Evolutionary conservation across 2,113 vertebrate species (phyloP).

Genomic region (Cyanoderma ruficeps): DNA sequence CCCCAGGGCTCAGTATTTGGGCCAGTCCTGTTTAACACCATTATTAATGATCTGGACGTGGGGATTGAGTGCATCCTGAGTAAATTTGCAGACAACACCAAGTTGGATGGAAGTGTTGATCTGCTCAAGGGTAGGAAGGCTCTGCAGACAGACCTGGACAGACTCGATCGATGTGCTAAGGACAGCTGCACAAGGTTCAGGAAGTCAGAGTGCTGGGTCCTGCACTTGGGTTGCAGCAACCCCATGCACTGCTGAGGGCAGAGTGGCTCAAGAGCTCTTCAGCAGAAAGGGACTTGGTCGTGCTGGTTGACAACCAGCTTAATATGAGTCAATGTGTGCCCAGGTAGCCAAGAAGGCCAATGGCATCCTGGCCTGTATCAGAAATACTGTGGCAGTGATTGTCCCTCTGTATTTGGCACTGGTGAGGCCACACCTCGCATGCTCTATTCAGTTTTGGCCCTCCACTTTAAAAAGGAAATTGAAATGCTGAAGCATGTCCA

Average conservation of each 20-base stretch:
- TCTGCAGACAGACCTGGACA: not conserved
- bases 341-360: not conserved
- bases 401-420: not conserved
- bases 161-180: rapidly evolving
- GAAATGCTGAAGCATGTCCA: not conserved
- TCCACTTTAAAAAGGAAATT: not conserved
- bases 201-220: not conserved
- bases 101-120: not conserved
- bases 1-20: not conserved
- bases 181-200: not conserved
- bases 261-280: not conserved
- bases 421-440: not conserved
- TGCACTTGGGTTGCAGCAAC: not conserved
- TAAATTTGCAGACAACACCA: not conserved
- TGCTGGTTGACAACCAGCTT: not conserved
- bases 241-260: not conserved
- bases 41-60: not conserved
- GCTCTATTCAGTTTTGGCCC: not conserved
- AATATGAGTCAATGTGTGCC: rapidly evolving
- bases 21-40: not conserved
- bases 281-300: not conserved
- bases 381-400: not conserved
- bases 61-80: not conserved
- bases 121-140: not conserved
- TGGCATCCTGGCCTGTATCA: not conserved